Conservation (phyloP, 2,888 invertebrate species). For the Octodonta nipae region DNA sequence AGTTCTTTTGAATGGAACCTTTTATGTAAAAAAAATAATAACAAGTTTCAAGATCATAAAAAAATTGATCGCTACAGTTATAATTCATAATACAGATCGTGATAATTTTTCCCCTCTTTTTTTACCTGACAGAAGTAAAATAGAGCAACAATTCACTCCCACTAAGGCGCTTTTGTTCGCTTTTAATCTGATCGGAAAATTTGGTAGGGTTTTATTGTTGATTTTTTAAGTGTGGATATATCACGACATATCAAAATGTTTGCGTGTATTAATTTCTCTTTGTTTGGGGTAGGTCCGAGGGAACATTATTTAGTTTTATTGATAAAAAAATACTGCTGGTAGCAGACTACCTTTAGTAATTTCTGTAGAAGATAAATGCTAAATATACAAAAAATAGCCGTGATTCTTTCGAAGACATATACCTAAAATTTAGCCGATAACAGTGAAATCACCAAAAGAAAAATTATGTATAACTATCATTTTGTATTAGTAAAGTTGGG, state of each 20-base stretch:
- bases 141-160: constrained; percentile 23
- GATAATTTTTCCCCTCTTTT: constrained; percentile 21
- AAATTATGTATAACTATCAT: too few relatives aligned
- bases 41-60: constrained; percentile 7
- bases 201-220: constrained; percentile 11
- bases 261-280: constrained; percentile 13
- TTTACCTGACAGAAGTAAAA: constrained; percentile 23
- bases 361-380: too few relatives aligned
- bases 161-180: constrained; percentile 13
- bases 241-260: constrained; percentile 15
- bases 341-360: too few relatives aligned
- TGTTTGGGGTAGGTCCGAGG: constrained; percentile 11
- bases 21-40: constrained; percentile 2
- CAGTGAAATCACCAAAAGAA: too few relatives aligned
- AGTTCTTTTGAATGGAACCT: constrained; percentile 3
- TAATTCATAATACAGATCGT: constrained; percentile 15
- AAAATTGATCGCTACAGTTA: constrained; percentile 9
- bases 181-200: constrained; percentile 10
- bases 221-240: constrained; percentile 12
- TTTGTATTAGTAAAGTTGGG: too few relatives aligned
- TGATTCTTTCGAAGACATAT: too few relatives aligned
- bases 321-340: too few relatives aligned
- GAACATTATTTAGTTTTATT: too few relatives aligned
- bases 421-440: too few relatives aligned
- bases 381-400: too few relatives aligned